Percentiles rank a stretch among this genome's conserved stretches.
phyloP scores from a whole-genome alignment of 2,797 vertebrate genomes.

The Hapalemur alaotrensis region DNA sequence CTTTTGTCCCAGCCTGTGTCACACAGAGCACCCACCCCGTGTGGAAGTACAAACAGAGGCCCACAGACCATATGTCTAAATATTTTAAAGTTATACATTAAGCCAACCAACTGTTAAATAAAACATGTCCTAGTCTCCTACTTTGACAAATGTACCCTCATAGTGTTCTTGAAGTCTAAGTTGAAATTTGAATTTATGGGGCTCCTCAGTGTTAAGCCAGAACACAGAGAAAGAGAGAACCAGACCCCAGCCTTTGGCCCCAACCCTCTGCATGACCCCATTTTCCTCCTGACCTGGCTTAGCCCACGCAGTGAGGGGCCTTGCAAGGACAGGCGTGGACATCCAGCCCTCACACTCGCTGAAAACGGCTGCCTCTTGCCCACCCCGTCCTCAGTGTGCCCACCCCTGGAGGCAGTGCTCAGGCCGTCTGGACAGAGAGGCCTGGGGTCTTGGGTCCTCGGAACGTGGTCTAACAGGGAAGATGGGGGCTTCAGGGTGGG shows the following conservation, averaged over 20 bases:
- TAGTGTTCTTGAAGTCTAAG: background rate
- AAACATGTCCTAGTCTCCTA: background rate
- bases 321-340: background rate
- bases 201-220: background rate
- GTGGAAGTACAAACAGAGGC: background rate
- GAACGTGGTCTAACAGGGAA: too few species aligned
- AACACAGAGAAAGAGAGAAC: background rate
- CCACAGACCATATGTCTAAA: background rate
- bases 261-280: background rate
- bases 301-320: background rate
- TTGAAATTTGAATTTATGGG: background rate
- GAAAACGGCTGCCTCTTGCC: background rate
- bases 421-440: background rate
- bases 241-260: background rate
- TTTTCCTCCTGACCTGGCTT: background rate
- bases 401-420: background rate
- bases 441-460: background rate
- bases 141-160: conserved; percentile 18
- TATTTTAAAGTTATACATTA: conserved; percentile 34
- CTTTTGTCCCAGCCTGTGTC: background rate
- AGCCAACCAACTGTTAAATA: conserved; percentile 45
- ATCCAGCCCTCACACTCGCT: background rate
- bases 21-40: background rate
- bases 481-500: background rate
- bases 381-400: too few species aligned